These are phyloP conservation scores for Globicephala melas DNA, from an alignment of 2,113 vertebrate genomes.

Conservation along the genomic window DNA sequence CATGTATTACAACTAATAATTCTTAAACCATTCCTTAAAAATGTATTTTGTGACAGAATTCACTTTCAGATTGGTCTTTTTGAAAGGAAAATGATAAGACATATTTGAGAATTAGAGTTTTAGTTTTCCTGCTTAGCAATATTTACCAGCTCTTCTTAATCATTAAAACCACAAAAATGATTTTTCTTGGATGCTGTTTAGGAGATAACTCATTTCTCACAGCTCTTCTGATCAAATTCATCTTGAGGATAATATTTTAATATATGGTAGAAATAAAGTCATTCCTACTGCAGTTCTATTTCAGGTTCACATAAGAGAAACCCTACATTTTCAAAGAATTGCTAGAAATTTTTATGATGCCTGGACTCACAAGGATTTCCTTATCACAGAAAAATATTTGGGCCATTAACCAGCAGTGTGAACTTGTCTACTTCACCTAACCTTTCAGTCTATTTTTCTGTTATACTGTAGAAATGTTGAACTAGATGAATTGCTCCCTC, in stretches of 20 bases:
- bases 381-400: not conserved
- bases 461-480: not conserved
- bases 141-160: not conserved
- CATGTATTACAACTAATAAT: not conserved
- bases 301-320: not conserved
- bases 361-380: not conserved
- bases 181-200: not conserved
- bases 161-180: constrained; percentile 34
- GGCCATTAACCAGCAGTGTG: not conserved
- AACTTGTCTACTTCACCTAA: not conserved
- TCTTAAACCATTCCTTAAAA: not conserved
- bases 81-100: not conserved
- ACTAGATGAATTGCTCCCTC: not conserved
- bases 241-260: constrained; percentile 31
- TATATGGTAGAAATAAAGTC: not conserved
- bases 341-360: not conserved
- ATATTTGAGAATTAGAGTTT: not conserved
- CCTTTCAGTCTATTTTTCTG: not conserved
- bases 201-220: not conserved
- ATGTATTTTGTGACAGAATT: not conserved
- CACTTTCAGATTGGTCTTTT: constrained; percentile 9
- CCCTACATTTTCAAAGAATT: not conserved
- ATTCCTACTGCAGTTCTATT: not conserved
- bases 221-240: constrained; percentile 12
- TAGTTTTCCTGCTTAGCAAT: not conserved